Evolutionary conservation across 2,888 invertebrate genomes (phyloP).

Genomic region (Drosophila pegasa): DNA sequence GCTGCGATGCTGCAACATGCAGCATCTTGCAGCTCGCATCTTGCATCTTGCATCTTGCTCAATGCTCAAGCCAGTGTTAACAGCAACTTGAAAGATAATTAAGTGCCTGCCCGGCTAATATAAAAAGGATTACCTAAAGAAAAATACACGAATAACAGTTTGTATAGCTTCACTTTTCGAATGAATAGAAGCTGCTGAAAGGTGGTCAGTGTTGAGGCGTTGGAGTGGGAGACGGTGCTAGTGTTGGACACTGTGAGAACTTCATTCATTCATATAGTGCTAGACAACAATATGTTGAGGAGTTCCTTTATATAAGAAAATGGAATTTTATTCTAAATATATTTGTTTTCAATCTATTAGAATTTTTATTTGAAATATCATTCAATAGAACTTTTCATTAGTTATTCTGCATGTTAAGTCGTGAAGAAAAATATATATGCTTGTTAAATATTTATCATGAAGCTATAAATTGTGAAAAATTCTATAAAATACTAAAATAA

Average conservation of each 20-base stretch:
- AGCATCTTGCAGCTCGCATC: slow-evolving; percentile 28
- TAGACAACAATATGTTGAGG: neutral
- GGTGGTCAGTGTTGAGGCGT: neutral
- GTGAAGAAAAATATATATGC: neutral
- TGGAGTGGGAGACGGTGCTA: neutral
- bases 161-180: neutral
- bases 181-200: slow-evolving; percentile 2
- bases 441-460: neutral
- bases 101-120: slow-evolving; percentile 18
- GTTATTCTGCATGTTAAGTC: neutral
- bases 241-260: neutral
- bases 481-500: no score
- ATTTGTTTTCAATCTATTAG: neutral
- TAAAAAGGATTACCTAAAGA: slow-evolving; percentile 5
- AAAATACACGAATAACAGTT: slow-evolving; percentile 3
- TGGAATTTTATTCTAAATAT: no score
- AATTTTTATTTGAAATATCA: neutral
- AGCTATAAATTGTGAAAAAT: no score
- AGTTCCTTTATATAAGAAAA: neutral
- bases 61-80: slow-evolving; percentile 26
- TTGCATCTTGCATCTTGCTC: slow-evolving; percentile 30
- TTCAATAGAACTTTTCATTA: neutral
- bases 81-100: slow-evolving; percentile 18
- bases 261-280: neutral
- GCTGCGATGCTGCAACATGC: slow-evolving; percentile 2